Evolutionary conservation across 2,888 invertebrate genomes (phyloP), one percentile per base, ranked within the genome.

Genomic region (Dryobota labecula): DNA sequence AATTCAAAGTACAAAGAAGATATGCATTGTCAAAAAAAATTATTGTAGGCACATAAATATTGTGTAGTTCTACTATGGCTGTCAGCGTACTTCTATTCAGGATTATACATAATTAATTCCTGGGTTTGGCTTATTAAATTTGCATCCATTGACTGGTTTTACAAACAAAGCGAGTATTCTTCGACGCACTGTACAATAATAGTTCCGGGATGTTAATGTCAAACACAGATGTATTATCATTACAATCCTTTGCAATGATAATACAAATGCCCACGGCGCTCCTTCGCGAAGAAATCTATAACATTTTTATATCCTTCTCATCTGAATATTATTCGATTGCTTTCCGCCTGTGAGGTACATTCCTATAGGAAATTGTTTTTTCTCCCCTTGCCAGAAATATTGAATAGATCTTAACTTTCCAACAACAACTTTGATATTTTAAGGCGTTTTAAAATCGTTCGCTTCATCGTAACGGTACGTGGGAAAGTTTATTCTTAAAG

Each of bases 311-410:
- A 90, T 90, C 84, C 76, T 84, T 84, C 73, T 89, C 88, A 89
- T 90, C 89, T 90, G 88, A 92, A 91, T 92, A 91, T 89, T 90
- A 92, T 92, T 92, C 87, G 87, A 92, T 92, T 90, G 87, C 85
- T 80, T 88, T 85, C 81, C 85, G 83, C 81, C 83, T 84, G 83
- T 85, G 76, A 88, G 82, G 86, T 84, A 86, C 86, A 86, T 86
- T 80, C 68, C 80, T 77, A 73, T 76, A 84, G 83, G 86, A 90
- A 90, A 90, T 90, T 88, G 86, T 89, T 89, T 89, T 89, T 87
- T 86, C 82, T 84, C 68, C 70, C 81, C n/a, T 18, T 80, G 71
- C 84, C 84, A 84, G 84, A 84, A 85, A 85, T 85, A 85, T 89
- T 81, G 85, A 86, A 86, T 85, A 74, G 71, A 72, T 80, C 80